Base-by-base conservation (phyloP, 2,797 vertebrate species). In the Sarcophilus harrisii region DNA sequence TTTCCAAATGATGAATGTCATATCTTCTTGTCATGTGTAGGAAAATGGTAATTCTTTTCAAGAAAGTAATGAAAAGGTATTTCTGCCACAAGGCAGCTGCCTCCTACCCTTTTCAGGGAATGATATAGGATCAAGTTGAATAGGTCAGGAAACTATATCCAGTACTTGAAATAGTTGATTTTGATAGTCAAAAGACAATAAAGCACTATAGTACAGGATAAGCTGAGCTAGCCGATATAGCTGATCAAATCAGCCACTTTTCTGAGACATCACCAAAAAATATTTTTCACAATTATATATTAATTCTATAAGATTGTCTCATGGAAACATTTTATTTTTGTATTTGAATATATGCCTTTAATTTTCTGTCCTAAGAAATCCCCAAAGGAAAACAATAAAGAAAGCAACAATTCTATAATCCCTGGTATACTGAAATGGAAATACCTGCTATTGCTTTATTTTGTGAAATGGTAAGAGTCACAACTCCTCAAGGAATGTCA, bases 181-280 rank as follows among this genome's bases (percentile, higher is more conserved):
- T 73, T 38, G 32, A 73, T 73, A 73, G 32, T 38, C 16, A 38
- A 73, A 73, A 38, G 62, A 73, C 32, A n/a, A n/a, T 66, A n/a
- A 73, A 18, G 5, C 14, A 38, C 0, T n/a, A 8, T 9, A 73
- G 62, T 16, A 73, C n/a, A 21, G 16, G 32, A 73, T 38, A n/a
- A n/a, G n/a, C 16, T n/a, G 14, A n/a, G 16, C 14, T 73, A 73
- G 0, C 0, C 30, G n/a, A 32, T n/a, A n/a, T 14, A 66, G 32
- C 16, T 73, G n/a, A 73, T 62, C 4, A n/a, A 73, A n/a, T 38
- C 62, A 38, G 13, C 16, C 62, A 73, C 5, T n/a, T 73, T 73
- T 38, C 14, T 73, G 9, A 55, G 9, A 55, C 54, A 55, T 55
- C 54, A 66, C 30, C 4, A n/a, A 5, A 29, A 66, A n/a, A 66